phyloP scores from a whole-genome alignment of 2,797 vertebrate species.

The Anomalospiza imberbis region DNA sequence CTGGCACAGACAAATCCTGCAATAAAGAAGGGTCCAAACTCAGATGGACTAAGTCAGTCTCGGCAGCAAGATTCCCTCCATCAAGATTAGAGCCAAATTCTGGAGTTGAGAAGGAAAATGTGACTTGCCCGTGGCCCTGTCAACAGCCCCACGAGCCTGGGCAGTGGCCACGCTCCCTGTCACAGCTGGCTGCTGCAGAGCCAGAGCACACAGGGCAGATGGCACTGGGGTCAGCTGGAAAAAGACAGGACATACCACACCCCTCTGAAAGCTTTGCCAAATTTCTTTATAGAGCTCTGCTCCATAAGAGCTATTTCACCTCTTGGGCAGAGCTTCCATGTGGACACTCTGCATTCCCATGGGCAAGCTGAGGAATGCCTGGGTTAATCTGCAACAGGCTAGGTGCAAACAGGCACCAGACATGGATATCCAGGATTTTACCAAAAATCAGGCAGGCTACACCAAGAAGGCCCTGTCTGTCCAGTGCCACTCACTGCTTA shows the following conservation, averaged over 20 bases:
- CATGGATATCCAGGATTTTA: rapidly evolving
- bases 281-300: not conserved
- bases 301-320: not conserved
- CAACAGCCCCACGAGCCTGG: rapidly evolving
- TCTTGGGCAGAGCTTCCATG: not conserved
- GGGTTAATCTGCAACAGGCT: not conserved
- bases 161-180: not conserved
- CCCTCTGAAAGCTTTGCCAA: not conserved
- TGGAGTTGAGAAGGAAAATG: not conserved
- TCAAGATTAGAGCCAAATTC: not conserved
- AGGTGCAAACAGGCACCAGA: not conserved
- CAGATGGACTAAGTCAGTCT: not conserved
- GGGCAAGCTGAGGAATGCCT: not conserved
- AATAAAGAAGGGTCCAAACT: not conserved
- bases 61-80: not conserved
- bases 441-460: not conserved
- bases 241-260: rapidly evolving
- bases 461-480: not conserved
- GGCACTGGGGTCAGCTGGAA: not conserved
- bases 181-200: not conserved
- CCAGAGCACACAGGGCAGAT: not conserved
- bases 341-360: rapidly evolving
- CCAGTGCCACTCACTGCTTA: not conserved
- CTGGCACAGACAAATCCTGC: not conserved
- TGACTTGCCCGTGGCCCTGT: rapidly evolving